Conservation (phyloP, 1,140 invertebrate genomes). For the Eriocheir sinensis region DNA sequence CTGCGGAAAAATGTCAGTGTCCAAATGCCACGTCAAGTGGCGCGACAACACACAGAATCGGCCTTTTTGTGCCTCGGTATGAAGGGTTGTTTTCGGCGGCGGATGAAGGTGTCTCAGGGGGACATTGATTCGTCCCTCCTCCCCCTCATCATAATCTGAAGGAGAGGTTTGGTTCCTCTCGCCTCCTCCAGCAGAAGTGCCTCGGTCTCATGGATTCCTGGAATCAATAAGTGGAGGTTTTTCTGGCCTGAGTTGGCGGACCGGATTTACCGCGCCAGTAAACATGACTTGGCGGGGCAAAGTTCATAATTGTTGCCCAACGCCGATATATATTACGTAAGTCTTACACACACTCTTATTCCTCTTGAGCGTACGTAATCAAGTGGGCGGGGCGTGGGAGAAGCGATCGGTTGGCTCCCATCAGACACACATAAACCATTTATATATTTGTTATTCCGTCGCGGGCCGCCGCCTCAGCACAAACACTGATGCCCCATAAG, state of each 20-base stretch:
- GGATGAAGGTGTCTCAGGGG: not conserved
- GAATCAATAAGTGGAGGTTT: not conserved
- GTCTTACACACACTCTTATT: not conserved
- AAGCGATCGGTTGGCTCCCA: not conserved
- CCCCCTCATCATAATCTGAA: not conserved
- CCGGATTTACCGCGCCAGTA: not conserved
- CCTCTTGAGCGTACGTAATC: not conserved
- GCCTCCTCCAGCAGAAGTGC: not conserved
- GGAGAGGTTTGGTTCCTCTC: not conserved
- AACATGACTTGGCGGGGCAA: not conserved
- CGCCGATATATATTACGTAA: not conserved
- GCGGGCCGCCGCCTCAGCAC: not conserved
- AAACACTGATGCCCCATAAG: not conserved
- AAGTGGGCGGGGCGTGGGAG: not conserved
- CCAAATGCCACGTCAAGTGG: not conserved
- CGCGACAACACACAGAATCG: not conserved
- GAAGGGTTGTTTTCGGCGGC: not conserved
- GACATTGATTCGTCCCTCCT: slow-evolving; percentile 6
- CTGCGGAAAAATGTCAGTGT: not conserved
- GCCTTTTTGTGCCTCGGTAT: not conserved
- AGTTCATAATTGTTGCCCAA: not conserved
- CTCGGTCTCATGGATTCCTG: not conserved
- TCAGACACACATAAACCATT: not conserved
- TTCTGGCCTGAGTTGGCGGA: not conserved
- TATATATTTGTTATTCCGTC: slow-evolving; percentile 32